Evolutionary conservation across 2,888 invertebrate genomes (phyloP), one percentile per base, ranked within the genome.

Genomic region (Lasioglossum zephyrum): DNA sequence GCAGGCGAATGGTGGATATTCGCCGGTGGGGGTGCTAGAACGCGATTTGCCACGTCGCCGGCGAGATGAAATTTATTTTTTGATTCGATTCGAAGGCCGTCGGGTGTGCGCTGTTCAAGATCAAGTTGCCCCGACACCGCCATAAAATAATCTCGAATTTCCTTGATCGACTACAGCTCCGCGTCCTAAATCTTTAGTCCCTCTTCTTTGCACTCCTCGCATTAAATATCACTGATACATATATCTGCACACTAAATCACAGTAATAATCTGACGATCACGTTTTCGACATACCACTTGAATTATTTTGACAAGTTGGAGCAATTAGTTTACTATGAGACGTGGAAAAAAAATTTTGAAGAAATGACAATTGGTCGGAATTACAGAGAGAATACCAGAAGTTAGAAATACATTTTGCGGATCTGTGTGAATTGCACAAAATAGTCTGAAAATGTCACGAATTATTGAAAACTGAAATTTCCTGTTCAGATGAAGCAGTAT

Each of bases 1-100:
- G 81, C 88, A 86, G 87, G 90, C 89, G 88, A 91, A 91, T 91
- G 88, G 91, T 85, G 85, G 91, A 90, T 91, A 91, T 91, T 91
- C 88, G 90, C 89, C 85, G 89, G 87, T 88, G 89, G 90, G 66
- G 88, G 85, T 82, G 88, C 86, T 86, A 88, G 86, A 90, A 90
- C 88, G 88, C 87, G 91, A 91, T 91, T 90, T 91, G 85, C 91
- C 86, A 86, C 84, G 89, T 87, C 84, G 87, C 82, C 82, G 81
- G 82, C 86, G 80, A 81, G 86, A 82, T 80, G 84, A 85, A 91
- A 89, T 91, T 84, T 88, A 87, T 88, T 87, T 87, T 88, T 88
- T 82, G 82, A 88, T 89, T 86, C 90, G 77, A 90, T 90, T 73
- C 73, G 85, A 82, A 82, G 85, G 81, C 79, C 89, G 84, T 73